Base-by-base conservation (phyloP, 2,113 vertebrate genomes). In the Paracanthobrama guichenoti region DNA sequence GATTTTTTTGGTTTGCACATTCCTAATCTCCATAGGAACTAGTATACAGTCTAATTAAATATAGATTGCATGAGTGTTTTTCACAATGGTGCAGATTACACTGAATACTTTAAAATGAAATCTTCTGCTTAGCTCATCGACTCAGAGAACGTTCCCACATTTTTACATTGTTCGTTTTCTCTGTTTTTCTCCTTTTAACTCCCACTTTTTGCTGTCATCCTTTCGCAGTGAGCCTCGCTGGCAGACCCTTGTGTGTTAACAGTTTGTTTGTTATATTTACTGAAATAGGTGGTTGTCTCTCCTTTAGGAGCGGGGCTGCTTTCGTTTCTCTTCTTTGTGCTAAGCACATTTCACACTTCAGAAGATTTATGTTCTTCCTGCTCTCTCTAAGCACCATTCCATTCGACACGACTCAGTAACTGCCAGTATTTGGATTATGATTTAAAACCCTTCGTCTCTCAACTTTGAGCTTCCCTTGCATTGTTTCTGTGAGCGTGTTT, bases 401-500 rank as follows among this genome's bases (percentile, higher is more conserved):
- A 50, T 88, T 50, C 20, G 87, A 86, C 83, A 72, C 76, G 59
- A 87, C 71, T 87, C 84, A 64, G 72, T 82, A 87, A 82, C 82
- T 84, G 87, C 85, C 64, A 88, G 77, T 44, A 69, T 82, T 88
- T 80, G 31, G 11, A 74, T 74, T 84, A 83, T 87, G 79, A 83
- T 87, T 89, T 79, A 81, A 91, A 89, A 89, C 78, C 67, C 89
- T 89, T 90, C 84, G 53, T 78, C 44, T 64, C 69, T 28, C 73
- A 31, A 28, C 22, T 31, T 18, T 50, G 48, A 53, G 26, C 44
- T 55, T 76, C 16, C 35, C 60, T 77, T 18, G n/a, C 62, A 42
- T 26, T 76, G 74, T 82, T 86, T 83, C 22, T 77, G 48, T 57
- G 28, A 57, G 24, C 26, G 7, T 26, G 42, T 48, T 13, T 28